Evolutionary conservation across 64 coral and sea anemone genomes (phyloP).

Genomic region (Montipora efflorescens): DNA sequence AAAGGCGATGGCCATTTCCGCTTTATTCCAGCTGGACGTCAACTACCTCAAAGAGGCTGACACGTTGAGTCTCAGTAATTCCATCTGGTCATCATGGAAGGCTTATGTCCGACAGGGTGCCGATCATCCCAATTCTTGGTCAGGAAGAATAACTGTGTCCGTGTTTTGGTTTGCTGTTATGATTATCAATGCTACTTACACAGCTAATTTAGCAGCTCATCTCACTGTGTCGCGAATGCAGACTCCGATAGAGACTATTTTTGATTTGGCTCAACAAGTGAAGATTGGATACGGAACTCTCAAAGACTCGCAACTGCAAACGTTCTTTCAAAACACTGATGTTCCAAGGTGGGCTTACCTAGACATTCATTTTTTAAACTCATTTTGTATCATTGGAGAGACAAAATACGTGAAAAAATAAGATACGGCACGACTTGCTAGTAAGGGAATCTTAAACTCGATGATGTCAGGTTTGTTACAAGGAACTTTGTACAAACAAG

Average conservation of each 20-base stretch:
- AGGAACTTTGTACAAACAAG: too few relatives aligned
- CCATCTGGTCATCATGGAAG: conserved; percentile 66
- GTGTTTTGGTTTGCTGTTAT: conserved; percentile 78
- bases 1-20: too few relatives aligned
- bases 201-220: conserved; percentile 70
- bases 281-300: conserved; percentile 60
- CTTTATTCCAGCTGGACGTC: conserved; percentile 26
- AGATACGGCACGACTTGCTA: too few relatives aligned
- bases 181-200: conserved; percentile 78
- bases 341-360: conserved; percentile 46
- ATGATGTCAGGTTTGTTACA: too few relatives aligned
- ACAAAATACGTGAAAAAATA: too few relatives aligned
- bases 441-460: too few relatives aligned
- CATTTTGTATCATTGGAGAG: too few relatives aligned
- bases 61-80: conserved; percentile 41
- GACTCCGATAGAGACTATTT: conserved; percentile 63
- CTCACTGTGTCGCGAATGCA: conserved; percentile 74
- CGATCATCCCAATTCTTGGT: conserved; percentile 54
- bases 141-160: conserved; percentile 53
- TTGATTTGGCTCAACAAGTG: conserved; percentile 51
- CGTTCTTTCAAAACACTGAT: conserved; percentile 64
- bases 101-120: conserved; percentile 47
- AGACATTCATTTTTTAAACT: too few relatives aligned
- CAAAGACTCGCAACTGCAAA: conserved; percentile 63
- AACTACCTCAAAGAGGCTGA: conserved; percentile 7